Conservation (phyloP, 2,113 vertebrate species). For the Climacteris rufus region DNA sequence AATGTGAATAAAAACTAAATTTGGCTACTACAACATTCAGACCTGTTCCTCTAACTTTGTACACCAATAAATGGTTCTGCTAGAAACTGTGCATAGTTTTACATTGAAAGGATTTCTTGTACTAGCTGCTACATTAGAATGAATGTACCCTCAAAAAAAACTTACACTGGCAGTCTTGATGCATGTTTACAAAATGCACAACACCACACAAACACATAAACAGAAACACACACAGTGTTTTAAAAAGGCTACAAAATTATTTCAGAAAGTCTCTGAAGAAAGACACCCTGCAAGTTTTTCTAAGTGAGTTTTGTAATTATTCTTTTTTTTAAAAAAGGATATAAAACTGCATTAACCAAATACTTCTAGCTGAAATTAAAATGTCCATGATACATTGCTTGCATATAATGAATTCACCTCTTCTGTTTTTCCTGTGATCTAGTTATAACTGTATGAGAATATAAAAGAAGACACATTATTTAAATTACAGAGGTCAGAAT, state of each 20-base stretch:
- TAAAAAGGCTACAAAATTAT: neutral
- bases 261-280: conserved; percentile 2
- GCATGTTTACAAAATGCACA: neutral
- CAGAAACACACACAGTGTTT: neutral
- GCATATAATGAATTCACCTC: conserved; percentile 36
- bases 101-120: neutral
- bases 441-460: conserved; percentile 15
- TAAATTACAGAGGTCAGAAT: conserved; percentile 21
- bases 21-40: neutral
- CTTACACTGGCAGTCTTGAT: neutral
- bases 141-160: neutral
- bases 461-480: neutral
- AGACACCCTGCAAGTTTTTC: conserved; percentile 3
- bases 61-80: neutral
- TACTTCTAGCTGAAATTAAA: conserved; percentile 44
- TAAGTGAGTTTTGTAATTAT: neutral
- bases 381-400: neutral
- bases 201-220: neutral
- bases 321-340: neutral
- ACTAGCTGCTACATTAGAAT: neutral
- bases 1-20: neutral
- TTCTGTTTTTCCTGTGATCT: conserved; percentile 17
- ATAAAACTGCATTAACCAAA: conserved; percentile 26
- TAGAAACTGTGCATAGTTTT: neutral
- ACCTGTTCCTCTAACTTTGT: neutral